These are phyloP conservation scores for Mythimna pallens DNA, from an alignment of 2,888 invertebrate genomes.

Conservation along the genomic window DNA sequence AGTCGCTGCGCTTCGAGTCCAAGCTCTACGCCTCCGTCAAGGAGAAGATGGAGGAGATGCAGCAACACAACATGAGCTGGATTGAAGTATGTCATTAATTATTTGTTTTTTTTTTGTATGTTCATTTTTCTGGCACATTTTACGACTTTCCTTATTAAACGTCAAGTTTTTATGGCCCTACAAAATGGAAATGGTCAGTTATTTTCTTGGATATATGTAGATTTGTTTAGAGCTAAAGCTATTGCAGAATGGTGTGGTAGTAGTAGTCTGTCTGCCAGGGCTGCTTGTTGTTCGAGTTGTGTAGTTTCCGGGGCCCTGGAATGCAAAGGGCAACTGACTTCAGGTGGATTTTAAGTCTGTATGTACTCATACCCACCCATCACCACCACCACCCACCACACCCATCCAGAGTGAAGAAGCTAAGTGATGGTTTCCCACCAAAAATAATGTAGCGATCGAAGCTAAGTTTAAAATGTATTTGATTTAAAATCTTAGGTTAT, in stretches of 20 bases:
- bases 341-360: too few species aligned
- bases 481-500: too few species aligned
- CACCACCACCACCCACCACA: too few species aligned
- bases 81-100: slow-evolving; percentile 93
- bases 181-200: not conserved
- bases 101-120: not conserved
- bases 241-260: not conserved
- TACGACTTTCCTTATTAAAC: not conserved
- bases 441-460: too few species aligned
- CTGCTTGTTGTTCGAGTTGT: too few species aligned
- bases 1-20: slow-evolving; percentile 98
- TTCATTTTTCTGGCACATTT: not conserved
- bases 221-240: not conserved
- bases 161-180: not conserved
- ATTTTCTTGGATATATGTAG: not conserved
- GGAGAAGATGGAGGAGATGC: slow-evolving; percentile 99
- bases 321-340: too few species aligned
- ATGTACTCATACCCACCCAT: too few species aligned
- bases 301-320: too few species aligned
- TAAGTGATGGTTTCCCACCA: too few species aligned
- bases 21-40: slow-evolving; percentile 98
- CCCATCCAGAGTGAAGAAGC: too few species aligned
- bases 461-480: too few species aligned
- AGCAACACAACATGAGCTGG: slow-evolving; percentile 99
- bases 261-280: not conserved